phyloP scores from a whole-genome alignment of 2,113 vertebrate genomes.

The Siniperca knerii region DNA sequence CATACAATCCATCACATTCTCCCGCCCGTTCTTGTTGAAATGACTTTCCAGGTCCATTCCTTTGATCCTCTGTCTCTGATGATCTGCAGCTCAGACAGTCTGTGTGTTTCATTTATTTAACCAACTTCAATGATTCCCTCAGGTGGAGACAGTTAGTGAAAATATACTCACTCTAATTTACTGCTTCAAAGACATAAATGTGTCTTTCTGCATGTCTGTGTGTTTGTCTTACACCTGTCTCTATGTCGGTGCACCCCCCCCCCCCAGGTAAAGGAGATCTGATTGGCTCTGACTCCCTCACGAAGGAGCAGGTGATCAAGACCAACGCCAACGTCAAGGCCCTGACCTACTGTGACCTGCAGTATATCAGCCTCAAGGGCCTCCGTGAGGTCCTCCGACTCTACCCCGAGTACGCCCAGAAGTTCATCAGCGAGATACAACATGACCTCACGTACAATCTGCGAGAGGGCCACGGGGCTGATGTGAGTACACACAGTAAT shows the following conservation, averaged over 20 bases:
- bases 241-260: not conserved
- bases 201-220: not conserved
- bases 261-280: constrained; percentile 86
- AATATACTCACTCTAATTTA: not conserved
- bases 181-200: constrained; percentile 18
- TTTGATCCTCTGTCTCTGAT: constrained; percentile 23
- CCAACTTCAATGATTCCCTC: constrained; percentile 6
- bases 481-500: constrained; percentile 76
- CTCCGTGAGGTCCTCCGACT: constrained; percentile 87
- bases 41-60: not conserved
- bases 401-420: constrained; percentile 88
- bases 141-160: not conserved
- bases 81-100: not conserved
- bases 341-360: constrained; percentile 89
- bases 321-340: constrained; percentile 89
- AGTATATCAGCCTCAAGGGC: constrained; percentile 89
- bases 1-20: not conserved
- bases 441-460: constrained; percentile 91
- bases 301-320: constrained; percentile 88
- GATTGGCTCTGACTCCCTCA: constrained; percentile 87
- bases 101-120: constrained; percentile 2
- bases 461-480: constrained; percentile 83
- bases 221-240: not conserved
- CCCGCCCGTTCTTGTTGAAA: not conserved
- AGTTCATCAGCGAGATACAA: constrained; percentile 88